These are phyloP conservation scores for Percina caprodes DNA, from an alignment of 2,113 vertebrate species.

Conservation along the genomic window DNA sequence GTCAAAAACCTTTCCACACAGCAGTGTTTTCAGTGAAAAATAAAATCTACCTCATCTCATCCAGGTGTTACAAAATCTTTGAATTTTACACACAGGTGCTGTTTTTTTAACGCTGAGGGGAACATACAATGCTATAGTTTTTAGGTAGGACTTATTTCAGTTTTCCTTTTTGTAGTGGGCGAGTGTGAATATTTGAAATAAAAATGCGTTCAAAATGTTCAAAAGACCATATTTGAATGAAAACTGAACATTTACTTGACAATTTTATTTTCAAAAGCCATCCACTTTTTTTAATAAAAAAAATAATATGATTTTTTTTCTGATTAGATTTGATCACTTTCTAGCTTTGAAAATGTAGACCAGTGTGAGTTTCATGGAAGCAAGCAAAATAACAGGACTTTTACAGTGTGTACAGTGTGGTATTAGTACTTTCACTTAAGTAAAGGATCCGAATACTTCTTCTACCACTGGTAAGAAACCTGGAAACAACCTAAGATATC, in stretches of 20 bases:
- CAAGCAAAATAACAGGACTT: no score
- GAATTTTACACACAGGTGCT: background rate
- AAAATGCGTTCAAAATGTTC: slow-evolving; percentile 5
- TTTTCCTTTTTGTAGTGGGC: background rate
- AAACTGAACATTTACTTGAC: background rate
- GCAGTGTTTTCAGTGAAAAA: slow-evolving; percentile 14
- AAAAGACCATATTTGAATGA: background rate
- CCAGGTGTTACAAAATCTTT: background rate
- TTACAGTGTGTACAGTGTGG: no score
- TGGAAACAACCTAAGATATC: background rate
- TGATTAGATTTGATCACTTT: background rate
- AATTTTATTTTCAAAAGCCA: background rate
- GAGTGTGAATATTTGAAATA: background rate
- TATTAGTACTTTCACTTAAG: no score
- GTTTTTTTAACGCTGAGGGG: background rate
- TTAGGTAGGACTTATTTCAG: slow-evolving; percentile 8
- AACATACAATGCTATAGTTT: background rate
- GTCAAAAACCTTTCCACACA: slow-evolving; percentile 31
- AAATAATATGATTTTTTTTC: background rate
- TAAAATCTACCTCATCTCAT: background rate
- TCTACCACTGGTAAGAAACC: background rate
- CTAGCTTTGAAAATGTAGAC: no score
- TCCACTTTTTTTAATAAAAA: background rate
- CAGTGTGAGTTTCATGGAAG: no score
- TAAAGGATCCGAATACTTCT: no score